Base-by-base conservation (phyloP, 2,888 invertebrate species). In the Disparrhopalites patrizii region DNA sequence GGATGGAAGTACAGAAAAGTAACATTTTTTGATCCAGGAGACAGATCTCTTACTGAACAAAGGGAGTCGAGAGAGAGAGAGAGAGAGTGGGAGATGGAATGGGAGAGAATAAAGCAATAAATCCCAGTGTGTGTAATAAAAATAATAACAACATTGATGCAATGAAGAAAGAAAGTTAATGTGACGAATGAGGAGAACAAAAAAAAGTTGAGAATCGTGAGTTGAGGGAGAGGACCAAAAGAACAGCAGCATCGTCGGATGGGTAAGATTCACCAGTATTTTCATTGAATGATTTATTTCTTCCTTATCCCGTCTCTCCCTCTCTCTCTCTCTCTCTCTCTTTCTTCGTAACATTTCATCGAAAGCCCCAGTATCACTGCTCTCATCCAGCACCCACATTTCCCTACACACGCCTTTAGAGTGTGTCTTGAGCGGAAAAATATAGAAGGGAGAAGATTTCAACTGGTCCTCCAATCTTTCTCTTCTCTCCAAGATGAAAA, bases 201-300 rank as follows among this genome's bases (percentile, higher is more conserved):
- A 61, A 61, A 57, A n/a, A n/a, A n/a, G n/a, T n/a, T 28, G 1
- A 36, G 57, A 27, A 27, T 54, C 54, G 54, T 54, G 54, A 28
- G 30, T 28, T 27, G 8, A 38, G 38, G 13, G 56, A 38, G 43
- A 43, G 57, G 28, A 38, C 2, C 36, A 57, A 57, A 27, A 13
- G 15, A 56, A 23, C 40, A 58, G 33, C 31, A 33, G 33, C 61
- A 33, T 27, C 20, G 15, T 51, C 18, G 13, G 36, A 25, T n/a
- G 27, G 30, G 55, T 27, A 50, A 61, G 51, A 61, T 50, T 61
- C 61, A 52, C 51, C 61, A 61, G 61, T 31, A 10, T 61, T 52
- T 33, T 61, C 52, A 61, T 61, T 61, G 61, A 61, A 61, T 61
- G 61, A 61, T 61, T 61, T 61, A 61, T 61, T 61, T 61, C 61